phyloP scores from a whole-genome alignment of 1,140 invertebrate genomes.

The Portunus trituberculatus region DNA sequence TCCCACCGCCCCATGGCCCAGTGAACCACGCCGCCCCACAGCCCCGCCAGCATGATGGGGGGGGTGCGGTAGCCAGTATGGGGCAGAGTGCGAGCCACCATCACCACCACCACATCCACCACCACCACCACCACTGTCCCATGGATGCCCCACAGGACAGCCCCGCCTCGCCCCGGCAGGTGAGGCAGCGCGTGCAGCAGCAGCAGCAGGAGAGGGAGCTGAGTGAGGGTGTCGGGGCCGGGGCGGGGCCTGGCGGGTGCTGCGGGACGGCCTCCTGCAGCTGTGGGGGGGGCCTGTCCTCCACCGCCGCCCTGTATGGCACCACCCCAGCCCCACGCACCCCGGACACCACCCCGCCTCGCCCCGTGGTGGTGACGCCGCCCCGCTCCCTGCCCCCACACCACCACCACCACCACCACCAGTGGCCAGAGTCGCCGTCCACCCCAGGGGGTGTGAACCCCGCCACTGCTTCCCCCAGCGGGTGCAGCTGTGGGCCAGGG shows the following conservation, averaged over 20 bases:
- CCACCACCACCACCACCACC: constrained; percentile 59
- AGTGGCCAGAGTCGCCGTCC: constrained; percentile 43
- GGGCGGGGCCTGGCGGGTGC: neutral
- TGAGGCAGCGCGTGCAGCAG: constrained; percentile 63
- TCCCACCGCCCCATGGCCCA: too few species aligned
- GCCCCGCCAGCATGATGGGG: constrained; percentile 9
- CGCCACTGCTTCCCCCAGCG: neutral
- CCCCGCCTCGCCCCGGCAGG: constrained; percentile 58
- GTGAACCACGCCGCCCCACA: too few species aligned
- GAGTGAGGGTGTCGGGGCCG: neutral
- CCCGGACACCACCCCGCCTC: constrained; percentile 12
- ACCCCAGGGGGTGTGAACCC: neutral
- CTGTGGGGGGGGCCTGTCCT: constrained; percentile 63
- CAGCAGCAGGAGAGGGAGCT: constrained; percentile 55
- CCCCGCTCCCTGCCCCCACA: constrained; percentile 58
- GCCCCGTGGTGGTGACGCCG: constrained; percentile 55
- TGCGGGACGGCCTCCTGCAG: constrained; percentile 54
- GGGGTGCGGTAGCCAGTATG: constrained; percentile 46
- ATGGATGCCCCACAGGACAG: constrained; percentile 38
- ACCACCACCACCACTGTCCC: constrained; percentile 44
- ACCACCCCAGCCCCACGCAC: constrained; percentile 40
- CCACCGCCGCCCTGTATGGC: constrained; percentile 63
- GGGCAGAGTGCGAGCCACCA: constrained; percentile 70
- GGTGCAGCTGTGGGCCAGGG: constrained; percentile 34
- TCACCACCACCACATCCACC: constrained; percentile 42